Percentiles rank a stretch among this genome's conserved stretches.
phyloP scores from a whole-genome alignment of 92 coral and sea anemone species.

The Parazoanthus swiftii region DNA sequence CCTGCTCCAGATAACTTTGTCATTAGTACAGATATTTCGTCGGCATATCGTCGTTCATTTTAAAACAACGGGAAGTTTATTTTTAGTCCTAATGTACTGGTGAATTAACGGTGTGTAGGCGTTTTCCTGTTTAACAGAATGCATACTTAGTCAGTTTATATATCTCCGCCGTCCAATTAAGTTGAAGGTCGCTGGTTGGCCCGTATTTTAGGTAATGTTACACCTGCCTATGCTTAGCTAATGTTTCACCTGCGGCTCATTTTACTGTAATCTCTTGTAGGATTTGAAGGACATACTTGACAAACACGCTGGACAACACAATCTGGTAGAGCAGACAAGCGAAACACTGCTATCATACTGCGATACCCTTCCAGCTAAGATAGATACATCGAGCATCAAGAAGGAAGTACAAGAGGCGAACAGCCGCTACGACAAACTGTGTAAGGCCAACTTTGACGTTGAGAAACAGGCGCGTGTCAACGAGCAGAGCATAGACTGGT shows the following conservation, averaged over 20 bases:
- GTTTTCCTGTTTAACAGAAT: background rate
- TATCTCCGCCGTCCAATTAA: background rate
- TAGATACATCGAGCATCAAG: constrained; percentile 67
- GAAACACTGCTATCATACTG: constrained; percentile 66
- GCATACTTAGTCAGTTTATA: no score
- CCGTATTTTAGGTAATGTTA: no score
- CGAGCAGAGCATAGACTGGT: constrained; percentile 73
- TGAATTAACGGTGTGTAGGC: background rate
- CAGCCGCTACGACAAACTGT: constrained; percentile 80
- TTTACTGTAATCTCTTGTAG: constrained; percentile 34
- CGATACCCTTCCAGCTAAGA: constrained; percentile 53
- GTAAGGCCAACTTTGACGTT: constrained; percentile 71
- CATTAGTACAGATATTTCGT: no score
- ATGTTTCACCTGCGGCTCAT: no score
- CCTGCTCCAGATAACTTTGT: no score
- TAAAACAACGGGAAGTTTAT: background rate
- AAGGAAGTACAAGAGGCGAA: constrained; percentile 81
- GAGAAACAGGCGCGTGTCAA: constrained; percentile 74
- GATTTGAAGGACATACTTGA: constrained; percentile 70
- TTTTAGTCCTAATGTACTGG: background rate
- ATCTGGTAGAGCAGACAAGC: constrained; percentile 60
- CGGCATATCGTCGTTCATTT: background rate
- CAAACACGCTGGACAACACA: constrained; percentile 62
- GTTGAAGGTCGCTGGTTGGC: background rate
- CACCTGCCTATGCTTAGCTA: no score